Percentiles rank a stretch among this genome's conserved stretches.
Evolutionary conservation across 2,113 vertebrate species (phyloP).

Genomic region (Lamprologus sp.): DNA sequence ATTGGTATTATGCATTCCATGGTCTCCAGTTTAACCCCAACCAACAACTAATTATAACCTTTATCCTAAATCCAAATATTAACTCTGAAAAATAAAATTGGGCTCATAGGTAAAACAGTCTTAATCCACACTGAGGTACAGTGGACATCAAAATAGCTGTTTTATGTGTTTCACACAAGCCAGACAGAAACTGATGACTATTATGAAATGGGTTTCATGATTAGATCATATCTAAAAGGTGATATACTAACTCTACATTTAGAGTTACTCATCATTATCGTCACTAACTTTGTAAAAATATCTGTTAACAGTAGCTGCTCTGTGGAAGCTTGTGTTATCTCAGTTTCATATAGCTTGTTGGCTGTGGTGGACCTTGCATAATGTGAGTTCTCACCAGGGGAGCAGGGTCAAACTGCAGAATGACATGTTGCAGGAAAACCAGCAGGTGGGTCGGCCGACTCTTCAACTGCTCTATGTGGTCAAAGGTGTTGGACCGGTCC

Average conservation of each 20-base stretch:
- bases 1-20: background rate
- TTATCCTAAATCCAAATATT: background rate
- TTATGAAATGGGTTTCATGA: background rate
- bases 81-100: background rate
- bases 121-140: background rate
- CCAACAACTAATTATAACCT: background rate
- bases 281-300: background rate
- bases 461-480: slow-evolving; percentile 75
- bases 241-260: background rate
- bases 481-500: slow-evolving; percentile 74
- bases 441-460: slow-evolving; percentile 77
- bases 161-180: background rate
- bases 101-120: background rate
- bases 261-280: background rate
- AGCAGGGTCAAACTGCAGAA: slow-evolving; percentile 84
- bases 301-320: background rate
- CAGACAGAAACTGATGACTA: background rate
- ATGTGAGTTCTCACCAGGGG: slow-evolving; percentile 72
- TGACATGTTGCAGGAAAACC: slow-evolving; percentile 83
- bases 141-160: background rate
- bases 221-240: background rate
- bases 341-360: background rate
- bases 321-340: background rate
- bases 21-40: background rate
- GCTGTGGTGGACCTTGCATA: background rate